Evolutionary conservation across 2,797 vertebrate genomes (phyloP), one percentile per base, ranked within the genome.

Genomic region (Periparus ater): DNA sequence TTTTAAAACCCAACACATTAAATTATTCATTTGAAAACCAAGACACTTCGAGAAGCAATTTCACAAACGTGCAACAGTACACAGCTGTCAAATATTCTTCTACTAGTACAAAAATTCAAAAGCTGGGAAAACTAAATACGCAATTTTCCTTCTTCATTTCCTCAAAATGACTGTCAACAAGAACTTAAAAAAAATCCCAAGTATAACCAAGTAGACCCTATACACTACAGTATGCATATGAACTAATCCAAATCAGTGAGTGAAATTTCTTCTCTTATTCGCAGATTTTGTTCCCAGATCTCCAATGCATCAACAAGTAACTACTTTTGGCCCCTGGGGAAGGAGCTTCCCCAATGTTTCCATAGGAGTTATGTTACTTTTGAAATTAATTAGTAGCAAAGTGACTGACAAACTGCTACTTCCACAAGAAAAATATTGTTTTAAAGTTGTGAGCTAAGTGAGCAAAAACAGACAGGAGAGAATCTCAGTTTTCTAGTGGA

Each of bases 11-110:
- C 79, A 93, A 94, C 86, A 93, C 91, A 96, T 90, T 89, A 29
- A 95, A 93, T 61, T 68, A 72, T 90, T 95, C 45, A 93, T 55
- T 92, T 80, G 90, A 95, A 95, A 91, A 95, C 1, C 76, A 89
- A 75, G 73, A 73, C 93, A 96, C 82, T 96, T 75, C 94, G 97
- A 97, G 96, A 85, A 95, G 92, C 94, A 97, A 97, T 93, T 94
- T 96, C 95, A 91, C 93, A 77, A 96, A 63, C 26, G 9, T 48
- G 90, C 75, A 97, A 85, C 70, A 97, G 72, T 94, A 96, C 96
- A 96, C 95, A 97, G 96, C 94, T 96, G 96, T 96, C 96, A 95
- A 96, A 85, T 71, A 91, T 67, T 88, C 61, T 92, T 95, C 60
- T 67, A 85, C 20, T 38, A 82, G 72, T 44, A 36, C 12, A 58